Conservation (phyloP, 2,888 invertebrate species). For the Spisula solida region DNA sequence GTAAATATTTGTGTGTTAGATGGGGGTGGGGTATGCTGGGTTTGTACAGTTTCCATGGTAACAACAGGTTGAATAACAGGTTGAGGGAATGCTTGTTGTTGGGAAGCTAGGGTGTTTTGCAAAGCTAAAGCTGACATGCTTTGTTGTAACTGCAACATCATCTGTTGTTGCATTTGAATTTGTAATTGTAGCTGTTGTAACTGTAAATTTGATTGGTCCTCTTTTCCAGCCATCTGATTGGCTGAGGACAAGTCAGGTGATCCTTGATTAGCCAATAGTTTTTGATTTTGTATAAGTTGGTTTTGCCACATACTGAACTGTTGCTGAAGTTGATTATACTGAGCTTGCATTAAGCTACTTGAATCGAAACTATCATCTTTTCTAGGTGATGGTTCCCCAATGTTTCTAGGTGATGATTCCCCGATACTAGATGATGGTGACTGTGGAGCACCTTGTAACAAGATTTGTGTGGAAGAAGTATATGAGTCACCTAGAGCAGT, state of each 20-base stretch:
- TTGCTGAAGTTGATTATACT: constrained; percentile 82
- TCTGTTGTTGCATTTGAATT: constrained; percentile 80
- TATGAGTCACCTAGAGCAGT: constrained; percentile 42
- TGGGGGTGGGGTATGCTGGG: constrained; percentile 36
- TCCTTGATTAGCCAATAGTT: constrained; percentile 74
- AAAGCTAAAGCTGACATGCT: constrained; percentile 75
- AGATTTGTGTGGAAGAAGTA: constrained; percentile 64
- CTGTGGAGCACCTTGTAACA: constrained; percentile 38
- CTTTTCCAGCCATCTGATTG: constrained; percentile 60
- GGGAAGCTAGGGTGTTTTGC: constrained; percentile 68
- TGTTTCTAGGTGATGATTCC: neutral
- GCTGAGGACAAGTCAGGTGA: constrained; percentile 58
- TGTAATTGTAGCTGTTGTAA: constrained; percentile 80
- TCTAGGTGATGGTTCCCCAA: constrained; percentile 51
- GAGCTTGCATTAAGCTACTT: constrained; percentile 71
- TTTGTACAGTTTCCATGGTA: constrained; percentile 46
- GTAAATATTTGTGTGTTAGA: constrained; percentile 43
- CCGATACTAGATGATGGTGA: constrained; percentile 40
- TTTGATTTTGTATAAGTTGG: constrained; percentile 83
- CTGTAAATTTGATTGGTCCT: constrained; percentile 76
- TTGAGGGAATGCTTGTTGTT: constrained; percentile 38
- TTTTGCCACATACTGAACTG: constrained; percentile 84
- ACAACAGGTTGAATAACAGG: constrained; percentile 33
- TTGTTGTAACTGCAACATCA: constrained; percentile 78
- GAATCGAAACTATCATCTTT: constrained; percentile 57